Evolutionary conservation across 1,140 invertebrate species (phyloP).

Genomic region (Achatina immaculata): DNA sequence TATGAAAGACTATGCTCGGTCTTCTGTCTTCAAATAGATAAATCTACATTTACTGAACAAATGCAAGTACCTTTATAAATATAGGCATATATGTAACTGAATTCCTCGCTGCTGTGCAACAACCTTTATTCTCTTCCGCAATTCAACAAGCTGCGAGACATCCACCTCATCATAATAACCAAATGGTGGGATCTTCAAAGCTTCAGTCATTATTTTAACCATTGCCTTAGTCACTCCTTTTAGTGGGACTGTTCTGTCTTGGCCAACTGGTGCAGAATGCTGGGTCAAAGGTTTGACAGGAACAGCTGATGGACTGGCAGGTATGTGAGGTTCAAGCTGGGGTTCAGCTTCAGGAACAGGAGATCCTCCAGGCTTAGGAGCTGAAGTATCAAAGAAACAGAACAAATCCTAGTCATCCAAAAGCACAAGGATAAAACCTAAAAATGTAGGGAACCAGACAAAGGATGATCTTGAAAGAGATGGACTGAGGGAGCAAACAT

Average conservation of each 20-base stretch:
- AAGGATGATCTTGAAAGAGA: too few species aligned
- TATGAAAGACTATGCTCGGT: too few species aligned
- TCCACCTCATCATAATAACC: slow-evolving; percentile 76
- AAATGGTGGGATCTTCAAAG: slow-evolving; percentile 78
- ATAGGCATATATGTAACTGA: slow-evolving; percentile 95
- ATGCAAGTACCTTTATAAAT: slow-evolving; percentile 85
- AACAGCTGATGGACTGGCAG: slow-evolving; percentile 66
- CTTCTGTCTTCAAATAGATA: too few species aligned
- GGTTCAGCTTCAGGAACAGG: slow-evolving; percentile 36
- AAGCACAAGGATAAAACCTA: too few species aligned
- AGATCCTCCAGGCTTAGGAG: slow-evolving; percentile 30
- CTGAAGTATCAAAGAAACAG: neutral
- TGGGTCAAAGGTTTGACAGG: slow-evolving; percentile 18
- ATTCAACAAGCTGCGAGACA: slow-evolving; percentile 82
- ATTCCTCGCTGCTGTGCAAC: slow-evolving; percentile 78
- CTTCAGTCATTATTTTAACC: slow-evolving; percentile 95
- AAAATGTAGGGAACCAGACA: too few species aligned
- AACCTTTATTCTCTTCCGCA: slow-evolving; percentile 79
- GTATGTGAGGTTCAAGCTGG: slow-evolving; percentile 6
- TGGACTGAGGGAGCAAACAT: too few species aligned
- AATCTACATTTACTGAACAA: too few species aligned
- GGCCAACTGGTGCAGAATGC: slow-evolving; percentile 42
- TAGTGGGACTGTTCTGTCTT: slow-evolving; percentile 70
- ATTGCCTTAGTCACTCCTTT: slow-evolving; percentile 90
- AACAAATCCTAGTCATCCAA: too few species aligned